A percentile compares a stretch with the other conserved stretches of the same genome.
phyloP scores from a whole-genome alignment of 2,888 invertebrate genomes.

The Leucophenga maculata region DNA sequence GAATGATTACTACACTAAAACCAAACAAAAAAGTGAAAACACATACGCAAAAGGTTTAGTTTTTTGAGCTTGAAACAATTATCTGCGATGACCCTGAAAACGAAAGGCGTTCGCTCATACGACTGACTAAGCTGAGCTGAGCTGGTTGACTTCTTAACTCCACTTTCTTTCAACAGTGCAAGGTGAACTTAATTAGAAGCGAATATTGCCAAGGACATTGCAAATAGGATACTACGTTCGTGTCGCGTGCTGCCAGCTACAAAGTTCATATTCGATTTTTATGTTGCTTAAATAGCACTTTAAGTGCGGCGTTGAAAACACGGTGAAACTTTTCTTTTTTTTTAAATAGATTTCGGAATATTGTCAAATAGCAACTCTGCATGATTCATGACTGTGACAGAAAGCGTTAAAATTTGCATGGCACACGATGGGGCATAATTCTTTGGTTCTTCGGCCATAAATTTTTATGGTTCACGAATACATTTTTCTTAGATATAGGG shows the following conservation, averaged over 20 bases:
- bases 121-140: too few relatives aligned
- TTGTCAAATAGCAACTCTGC: neutral
- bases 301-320: neutral
- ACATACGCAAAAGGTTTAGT: constrained; percentile 1
- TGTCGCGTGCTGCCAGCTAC: constrained; percentile 2
- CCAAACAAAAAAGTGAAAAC: constrained; percentile 21
- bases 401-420: too few relatives aligned
- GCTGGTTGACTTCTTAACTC: neutral
- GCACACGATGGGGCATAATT: too few relatives aligned
- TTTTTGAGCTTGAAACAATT: constrained; percentile 41
- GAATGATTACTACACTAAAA: neutral
- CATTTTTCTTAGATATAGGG: too few relatives aligned
- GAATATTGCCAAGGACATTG: constrained; percentile 28
- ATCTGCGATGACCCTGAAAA: constrained; percentile 58
- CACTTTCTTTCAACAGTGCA: constrained; percentile 34
- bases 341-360: neutral
- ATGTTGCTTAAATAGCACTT: neutral
- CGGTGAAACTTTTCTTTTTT: neutral
- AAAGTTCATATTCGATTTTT: constrained; percentile 1
- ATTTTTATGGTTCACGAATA: too few relatives aligned
- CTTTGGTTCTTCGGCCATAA: too few relatives aligned
- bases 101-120: constrained; percentile 29
- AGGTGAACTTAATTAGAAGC: constrained; percentile 62
- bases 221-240: constrained; percentile 3
- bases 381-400: too few relatives aligned